These are phyloP conservation scores for Neodiprion pinetum DNA, from an alignment of 1,140 invertebrate species.

Conservation along the genomic window DNA sequence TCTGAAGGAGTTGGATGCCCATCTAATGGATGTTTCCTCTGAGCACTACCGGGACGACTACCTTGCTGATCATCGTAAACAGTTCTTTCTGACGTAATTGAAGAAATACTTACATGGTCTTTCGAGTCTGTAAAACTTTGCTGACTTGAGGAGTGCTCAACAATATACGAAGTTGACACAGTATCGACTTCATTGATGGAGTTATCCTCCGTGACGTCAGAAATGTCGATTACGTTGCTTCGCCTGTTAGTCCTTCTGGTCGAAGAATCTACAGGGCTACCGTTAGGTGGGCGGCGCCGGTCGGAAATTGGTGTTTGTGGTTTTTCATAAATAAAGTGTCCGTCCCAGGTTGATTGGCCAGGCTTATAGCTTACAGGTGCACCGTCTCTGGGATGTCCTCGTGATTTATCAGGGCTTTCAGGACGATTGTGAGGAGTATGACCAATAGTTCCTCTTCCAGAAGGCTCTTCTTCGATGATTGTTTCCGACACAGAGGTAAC, in stretches of 20 bases:
- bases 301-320: conserved; percentile 23
- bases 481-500: conserved; percentile 38
- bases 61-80: background rate
- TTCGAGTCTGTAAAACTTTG: conserved; percentile 33
- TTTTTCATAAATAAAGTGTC: conserved; percentile 60
- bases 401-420: background rate
- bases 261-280: background rate
- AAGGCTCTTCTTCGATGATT: conserved; percentile 38
- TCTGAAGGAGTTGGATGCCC: background rate
- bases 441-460: conserved; percentile 26
- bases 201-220: conserved; percentile 49
- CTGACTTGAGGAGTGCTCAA: conserved; percentile 49
- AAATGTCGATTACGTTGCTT: conserved; percentile 36
- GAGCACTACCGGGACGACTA: background rate
- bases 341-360: conserved; percentile 63
- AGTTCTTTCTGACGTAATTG: conserved; percentile 13
- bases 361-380: conserved; percentile 37
- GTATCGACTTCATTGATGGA: conserved; percentile 53
- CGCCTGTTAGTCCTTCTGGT: conserved; percentile 10
- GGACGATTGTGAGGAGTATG: conserved; percentile 22
- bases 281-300: background rate
- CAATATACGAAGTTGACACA: conserved; percentile 44
- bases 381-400: background rate
- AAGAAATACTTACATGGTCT: conserved; percentile 31
- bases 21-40: background rate